Percentiles rank a stretch among this genome's conserved stretches.
Evolutionary conservation across 2,888 invertebrate genomes (phyloP).

Genomic region (Rhimphoctona megacephalus): DNA sequence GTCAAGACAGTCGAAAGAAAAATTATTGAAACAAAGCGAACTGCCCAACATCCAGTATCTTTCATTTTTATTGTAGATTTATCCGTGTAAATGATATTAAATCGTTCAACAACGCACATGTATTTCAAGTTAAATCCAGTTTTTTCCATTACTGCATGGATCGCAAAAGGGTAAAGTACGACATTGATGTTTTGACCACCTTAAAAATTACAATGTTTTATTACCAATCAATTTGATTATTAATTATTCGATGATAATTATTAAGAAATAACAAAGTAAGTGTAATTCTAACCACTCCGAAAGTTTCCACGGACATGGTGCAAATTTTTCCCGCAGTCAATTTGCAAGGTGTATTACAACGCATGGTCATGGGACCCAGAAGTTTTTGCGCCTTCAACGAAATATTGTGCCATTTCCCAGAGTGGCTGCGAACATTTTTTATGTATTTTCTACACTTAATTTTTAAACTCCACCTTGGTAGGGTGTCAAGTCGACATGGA

Average conservation of each 20-base stretch:
- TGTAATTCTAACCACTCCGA: slow-evolving; percentile 34
- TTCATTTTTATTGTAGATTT: neutral
- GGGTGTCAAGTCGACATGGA: no score
- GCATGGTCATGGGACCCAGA: slow-evolving; percentile 38
- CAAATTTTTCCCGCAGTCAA: slow-evolving; percentile 51
- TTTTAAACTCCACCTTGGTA: neutral
- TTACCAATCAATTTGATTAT: neutral
- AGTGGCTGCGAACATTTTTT: neutral
- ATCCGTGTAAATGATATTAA: neutral
- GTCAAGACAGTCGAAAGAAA: neutral
- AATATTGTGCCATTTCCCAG: slow-evolving; percentile 44
- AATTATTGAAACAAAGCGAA: no score
- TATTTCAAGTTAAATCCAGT: neutral
- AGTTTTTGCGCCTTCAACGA: slow-evolving; percentile 46
- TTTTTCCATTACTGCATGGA: slow-evolving; percentile 29
- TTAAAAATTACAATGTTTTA: slow-evolving; percentile 2
- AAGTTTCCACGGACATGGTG: slow-evolving; percentile 51
- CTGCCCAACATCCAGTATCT: neutral
- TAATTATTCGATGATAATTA: neutral
- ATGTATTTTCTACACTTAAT: neutral
- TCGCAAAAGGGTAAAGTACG: slow-evolving; percentile 51
- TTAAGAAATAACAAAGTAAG: neutral
- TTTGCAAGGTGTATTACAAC: slow-evolving; percentile 44
- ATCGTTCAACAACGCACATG: neutral
- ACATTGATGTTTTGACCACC: slow-evolving; percentile 56